Evolutionary conservation across 2,113 vertebrate species (phyloP), one percentile per base, ranked within the genome.

Genomic region (Pachypanchax playfairii): DNA sequence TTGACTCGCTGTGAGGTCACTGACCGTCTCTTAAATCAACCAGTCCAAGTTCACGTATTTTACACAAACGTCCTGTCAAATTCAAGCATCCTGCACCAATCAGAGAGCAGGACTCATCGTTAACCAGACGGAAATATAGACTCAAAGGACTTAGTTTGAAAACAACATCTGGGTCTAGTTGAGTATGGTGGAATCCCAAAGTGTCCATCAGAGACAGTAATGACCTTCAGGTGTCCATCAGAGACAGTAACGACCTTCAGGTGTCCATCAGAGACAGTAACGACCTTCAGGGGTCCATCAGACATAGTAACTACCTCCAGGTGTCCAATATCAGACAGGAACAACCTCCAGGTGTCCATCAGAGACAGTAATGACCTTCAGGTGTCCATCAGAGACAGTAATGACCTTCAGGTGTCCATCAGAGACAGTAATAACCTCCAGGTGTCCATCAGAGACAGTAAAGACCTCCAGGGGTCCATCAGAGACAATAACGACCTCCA

Each of bases 31-130:
- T 29, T 12, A 35, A 10, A 29, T 21, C 51, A 36, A 29, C 52
- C 3, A 26, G 2, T 44, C 51, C 36, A 55, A 65, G 62, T 65
- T 41, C 62, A 47, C 10, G 22, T 13, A 14, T 20, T 46, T 50
- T 8, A 10, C 1, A 28, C 13, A 4, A 8, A 39, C 18, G 28
- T 28, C n/a, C 5, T 51, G 47, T 48, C 36, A 51, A 38, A 28
- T 35, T 12, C 33, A 35, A 21, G n/a, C 14, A 21, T 46, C 20
- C 5, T 43, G 18, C 2, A 43, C 42, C 42, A 21, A 12, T 12
- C 20, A 47, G 22, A 47, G 44, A 24, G 41, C 21, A 13, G 41
- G 21, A 47, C n/a, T n/a, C n/a, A n/a, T n/a, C n/a, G n/a, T n/a
- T n/a, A n/a, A n/a, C n/a, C n/a, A n/a, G n/a, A n/a, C n/a, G n/a